phyloP scores from a whole-genome alignment of 2,797 vertebrate species.

The Ispidina picta region DNA sequence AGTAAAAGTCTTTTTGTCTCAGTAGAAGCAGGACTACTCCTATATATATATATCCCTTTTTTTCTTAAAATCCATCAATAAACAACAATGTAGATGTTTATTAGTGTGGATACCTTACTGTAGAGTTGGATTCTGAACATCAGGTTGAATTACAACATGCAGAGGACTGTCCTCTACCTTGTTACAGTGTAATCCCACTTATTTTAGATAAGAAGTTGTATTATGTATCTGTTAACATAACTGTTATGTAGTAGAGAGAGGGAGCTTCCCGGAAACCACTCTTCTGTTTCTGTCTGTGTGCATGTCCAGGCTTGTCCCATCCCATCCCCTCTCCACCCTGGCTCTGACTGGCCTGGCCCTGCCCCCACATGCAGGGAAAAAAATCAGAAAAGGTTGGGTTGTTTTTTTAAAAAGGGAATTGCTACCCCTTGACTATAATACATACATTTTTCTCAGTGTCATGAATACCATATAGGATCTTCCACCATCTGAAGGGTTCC shows the following conservation, averaged over 20 bases:
- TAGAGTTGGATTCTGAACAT: not conserved
- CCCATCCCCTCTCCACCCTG: no score
- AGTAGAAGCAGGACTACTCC: not conserved
- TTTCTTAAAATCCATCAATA: not conserved
- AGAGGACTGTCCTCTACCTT: not conserved
- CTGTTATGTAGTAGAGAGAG: no score
- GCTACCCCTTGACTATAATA: not conserved
- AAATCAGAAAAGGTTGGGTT: no score
- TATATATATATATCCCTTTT: not conserved
- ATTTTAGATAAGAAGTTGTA: not conserved
- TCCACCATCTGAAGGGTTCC: not conserved
- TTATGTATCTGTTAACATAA: not conserved
- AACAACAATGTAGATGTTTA: not conserved
- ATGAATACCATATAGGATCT: not conserved
- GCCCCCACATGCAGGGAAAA: no score
- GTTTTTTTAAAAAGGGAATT: no score
- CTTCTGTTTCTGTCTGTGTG: no score
- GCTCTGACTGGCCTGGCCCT: no score
- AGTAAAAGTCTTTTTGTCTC: not conserved
- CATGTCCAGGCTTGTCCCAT: no score
- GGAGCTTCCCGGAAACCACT: no score
- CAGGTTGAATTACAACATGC: not conserved
- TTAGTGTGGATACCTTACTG: not conserved
- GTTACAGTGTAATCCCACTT: not conserved
- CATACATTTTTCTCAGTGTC: not conserved